phyloP scores from a whole-genome alignment of 2,797 vertebrate genomes.

The Cossypha polioptera region DNA sequence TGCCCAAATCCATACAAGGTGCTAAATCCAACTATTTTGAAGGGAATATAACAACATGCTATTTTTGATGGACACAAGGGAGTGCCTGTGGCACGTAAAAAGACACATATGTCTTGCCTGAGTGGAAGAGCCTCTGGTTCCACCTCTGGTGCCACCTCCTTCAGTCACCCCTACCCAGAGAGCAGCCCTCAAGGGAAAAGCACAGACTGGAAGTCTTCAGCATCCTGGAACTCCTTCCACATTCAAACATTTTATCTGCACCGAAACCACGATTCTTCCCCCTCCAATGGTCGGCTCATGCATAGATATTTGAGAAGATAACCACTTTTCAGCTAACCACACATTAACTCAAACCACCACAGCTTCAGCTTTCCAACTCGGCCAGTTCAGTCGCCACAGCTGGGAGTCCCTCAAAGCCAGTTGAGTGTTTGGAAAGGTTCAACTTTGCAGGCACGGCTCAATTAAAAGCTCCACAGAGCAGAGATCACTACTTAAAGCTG shows the following conservation, averaged over 20 bases:
- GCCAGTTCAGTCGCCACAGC: background rate
- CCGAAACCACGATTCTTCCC: background rate
- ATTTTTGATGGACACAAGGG: background rate
- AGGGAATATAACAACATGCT: background rate
- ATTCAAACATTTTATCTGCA: background rate
- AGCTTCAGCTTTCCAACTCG: background rate
- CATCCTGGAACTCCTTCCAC: accelerated
- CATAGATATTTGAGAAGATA: background rate
- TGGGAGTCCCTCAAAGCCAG: background rate
- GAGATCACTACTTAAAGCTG: conserved; percentile 15
- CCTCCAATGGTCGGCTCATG: accelerated
- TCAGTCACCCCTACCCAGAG: accelerated
- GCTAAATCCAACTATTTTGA: background rate
- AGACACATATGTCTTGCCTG: background rate
- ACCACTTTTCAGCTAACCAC: background rate
- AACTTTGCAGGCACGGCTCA: background rate
- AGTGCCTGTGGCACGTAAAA: background rate
- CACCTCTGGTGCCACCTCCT: background rate
- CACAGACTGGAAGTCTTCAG: background rate
- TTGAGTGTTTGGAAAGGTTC: background rate
- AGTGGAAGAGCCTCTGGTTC: background rate
- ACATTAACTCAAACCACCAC: background rate
- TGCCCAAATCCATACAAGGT: background rate
- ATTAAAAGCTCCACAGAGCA: background rate
- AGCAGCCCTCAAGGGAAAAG: background rate